Evolutionary conservation across 2,113 vertebrate species (phyloP), one percentile per base, ranked within the genome.

Genomic region (Halichoerus grypus): DNA sequence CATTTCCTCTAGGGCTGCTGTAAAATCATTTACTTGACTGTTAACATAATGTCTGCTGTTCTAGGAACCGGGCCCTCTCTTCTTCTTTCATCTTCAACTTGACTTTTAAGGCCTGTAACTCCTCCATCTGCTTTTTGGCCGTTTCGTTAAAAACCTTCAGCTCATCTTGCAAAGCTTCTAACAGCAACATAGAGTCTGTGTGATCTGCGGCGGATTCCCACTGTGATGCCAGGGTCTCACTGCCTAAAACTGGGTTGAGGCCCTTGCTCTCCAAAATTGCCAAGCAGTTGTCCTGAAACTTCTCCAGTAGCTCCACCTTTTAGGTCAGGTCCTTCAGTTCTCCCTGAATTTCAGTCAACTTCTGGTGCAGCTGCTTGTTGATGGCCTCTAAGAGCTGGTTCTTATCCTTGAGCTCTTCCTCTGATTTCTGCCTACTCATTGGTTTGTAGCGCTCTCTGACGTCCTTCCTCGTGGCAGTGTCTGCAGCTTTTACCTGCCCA

Each of bases 391-490:
- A 95, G 49, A 98, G 51, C 94, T 98, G 98, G 80, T 98, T 99
- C 97, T 98, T 98, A 55, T 95, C 98, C 88, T 98, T 98, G 72
- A 99, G 97, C 16, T 99, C 99, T 63, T 98, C 33, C 93, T 99
- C 98, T 55, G 98, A 87, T 89, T 97, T 99, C 77, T 98, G 91
- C 87, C 98, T 98, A 89, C 16, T 98, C 22, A 71, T 0, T 53
- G 96, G 97, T 42, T 98, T 99, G 93, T 53, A 84, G 86, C 97
- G 94, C 81, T 98, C 96, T 39, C 33, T 97, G 19, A 59, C 0
- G 63, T 31, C 94, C 96, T 92, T 99, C 95, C 65, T 98, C 33
- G 57, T 71, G 91, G 63, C 28, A 0, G 21, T 61, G 2, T 98
- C 97, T 49, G 10, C 72, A 84, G 95, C 98, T 98, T 98, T 99